Percentiles rank a stretch among this genome's conserved stretches.
These are phyloP conservation scores for Meganola albula DNA, from an alignment of 2,888 invertebrate genomes.

Conservation along the genomic window DNA sequence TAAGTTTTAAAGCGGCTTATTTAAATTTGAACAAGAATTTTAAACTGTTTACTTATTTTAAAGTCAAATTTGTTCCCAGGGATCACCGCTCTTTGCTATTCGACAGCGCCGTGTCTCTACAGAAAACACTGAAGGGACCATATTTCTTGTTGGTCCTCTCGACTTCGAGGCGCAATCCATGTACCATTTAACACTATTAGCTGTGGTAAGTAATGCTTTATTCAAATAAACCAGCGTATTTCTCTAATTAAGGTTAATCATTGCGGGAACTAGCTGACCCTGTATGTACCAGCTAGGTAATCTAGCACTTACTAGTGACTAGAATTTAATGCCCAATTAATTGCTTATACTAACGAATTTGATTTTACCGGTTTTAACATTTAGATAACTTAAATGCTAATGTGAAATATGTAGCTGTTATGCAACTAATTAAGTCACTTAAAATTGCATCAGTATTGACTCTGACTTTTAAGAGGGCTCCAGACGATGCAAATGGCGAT, in stretches of 20 bases:
- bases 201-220: slow-evolving; percentile 82
- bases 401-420: too few relatives aligned
- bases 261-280: slow-evolving; percentile 21
- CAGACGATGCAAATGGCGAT: too few relatives aligned
- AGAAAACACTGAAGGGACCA: slow-evolving; percentile 87
- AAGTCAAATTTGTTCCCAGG: slow-evolving; percentile 52
- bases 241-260: slow-evolving; percentile 32
- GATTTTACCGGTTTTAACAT: too few relatives aligned
- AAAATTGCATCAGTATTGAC: too few relatives aligned
- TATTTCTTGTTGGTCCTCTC: slow-evolving; percentile 85
- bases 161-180: slow-evolving; percentile 94
- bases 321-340: slow-evolving; percentile 29
- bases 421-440: too few relatives aligned
- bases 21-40: too few relatives aligned
- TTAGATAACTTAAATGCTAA: too few relatives aligned
- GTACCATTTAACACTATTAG: slow-evolving; percentile 90
- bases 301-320: slow-evolving; percentile 25
- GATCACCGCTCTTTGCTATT: slow-evolving; percentile 86
- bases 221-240: slow-evolving; percentile 22
- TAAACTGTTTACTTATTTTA: not conserved
- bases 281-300: slow-evolving; percentile 11
- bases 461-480: too few relatives aligned
- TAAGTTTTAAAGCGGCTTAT: too few relatives aligned
- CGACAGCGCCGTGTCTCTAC: slow-evolving; percentile 85
- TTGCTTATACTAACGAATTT: slow-evolving; percentile 22